Conservation (phyloP, 2,888 invertebrate species). For the Spisula solida region DNA sequence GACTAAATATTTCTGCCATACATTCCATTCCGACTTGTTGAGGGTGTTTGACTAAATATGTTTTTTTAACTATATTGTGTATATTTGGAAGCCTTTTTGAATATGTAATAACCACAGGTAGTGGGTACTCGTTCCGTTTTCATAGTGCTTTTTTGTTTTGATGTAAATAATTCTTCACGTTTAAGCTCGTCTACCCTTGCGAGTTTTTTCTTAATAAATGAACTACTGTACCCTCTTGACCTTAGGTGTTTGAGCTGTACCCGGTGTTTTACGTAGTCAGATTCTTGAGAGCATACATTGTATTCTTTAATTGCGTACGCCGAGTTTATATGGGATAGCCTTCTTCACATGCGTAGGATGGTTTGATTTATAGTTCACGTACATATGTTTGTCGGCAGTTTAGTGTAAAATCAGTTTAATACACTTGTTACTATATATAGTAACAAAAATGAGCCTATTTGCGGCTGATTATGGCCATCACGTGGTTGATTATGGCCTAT, state of each 20-base stretch:
- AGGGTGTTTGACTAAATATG: too few relatives aligned
- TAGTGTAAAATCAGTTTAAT: slow-evolving; percentile 9
- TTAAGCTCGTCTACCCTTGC: neutral
- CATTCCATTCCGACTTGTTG: too few relatives aligned
- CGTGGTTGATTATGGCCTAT: too few relatives aligned
- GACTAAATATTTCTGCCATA: too few relatives aligned
- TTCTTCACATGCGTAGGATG: neutral
- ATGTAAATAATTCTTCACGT: neutral
- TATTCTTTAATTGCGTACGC: neutral
- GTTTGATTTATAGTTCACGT: neutral
- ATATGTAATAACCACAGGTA: too few relatives aligned
- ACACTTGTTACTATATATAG: too few relatives aligned
- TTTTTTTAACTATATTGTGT: too few relatives aligned
- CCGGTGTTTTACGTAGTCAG: neutral
- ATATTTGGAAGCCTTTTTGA: too few relatives aligned
- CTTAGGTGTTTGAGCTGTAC: neutral
- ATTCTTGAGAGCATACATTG: neutral
- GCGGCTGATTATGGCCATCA: too few relatives aligned
- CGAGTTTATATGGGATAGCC: neutral
- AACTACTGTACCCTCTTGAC: neutral
- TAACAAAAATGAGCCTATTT: too few relatives aligned
- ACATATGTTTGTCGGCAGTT: neutral
- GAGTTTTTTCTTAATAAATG: neutral
- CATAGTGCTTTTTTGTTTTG: too few relatives aligned
- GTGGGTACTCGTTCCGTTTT: too few relatives aligned